Percentiles rank a stretch among this genome's conserved stretches.
These are phyloP conservation scores for Hemiscyllium ocellatum DNA, from an alignment of 2,113 vertebrate species.

Conservation along the genomic window DNA sequence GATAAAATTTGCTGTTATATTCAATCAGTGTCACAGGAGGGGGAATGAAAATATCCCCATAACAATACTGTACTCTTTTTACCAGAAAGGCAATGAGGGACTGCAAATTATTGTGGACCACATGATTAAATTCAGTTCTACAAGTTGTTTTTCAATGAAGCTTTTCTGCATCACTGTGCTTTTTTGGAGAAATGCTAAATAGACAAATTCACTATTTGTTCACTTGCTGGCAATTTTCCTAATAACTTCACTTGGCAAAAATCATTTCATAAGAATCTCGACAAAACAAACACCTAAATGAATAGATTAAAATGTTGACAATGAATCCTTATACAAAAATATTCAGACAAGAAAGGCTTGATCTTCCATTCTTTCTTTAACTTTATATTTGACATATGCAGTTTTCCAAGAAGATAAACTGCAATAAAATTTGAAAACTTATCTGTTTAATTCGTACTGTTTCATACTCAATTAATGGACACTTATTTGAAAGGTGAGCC, in stretches of 20 bases:
- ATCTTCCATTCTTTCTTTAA: neutral
- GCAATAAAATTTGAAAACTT: neutral
- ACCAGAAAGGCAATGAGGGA: neutral
- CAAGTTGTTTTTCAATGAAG: neutral
- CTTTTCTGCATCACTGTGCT: neutral
- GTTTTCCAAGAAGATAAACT: neutral
- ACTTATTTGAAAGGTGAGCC: neutral
- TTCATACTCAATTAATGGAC: neutral
- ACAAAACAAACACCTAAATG: neutral
- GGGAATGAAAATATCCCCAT: neutral
- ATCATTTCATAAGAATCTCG: neutral
- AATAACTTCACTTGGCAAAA: neutral
- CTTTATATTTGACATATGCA: neutral
- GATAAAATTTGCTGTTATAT: constrained; percentile 21
- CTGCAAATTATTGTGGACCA: constrained; percentile 1
- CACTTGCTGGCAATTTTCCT: neutral
- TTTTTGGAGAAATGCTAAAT: neutral
- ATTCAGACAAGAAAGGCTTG: neutral
- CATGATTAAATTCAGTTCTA: neutral
- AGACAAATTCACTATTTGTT: neutral
- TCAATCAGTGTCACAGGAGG: neutral
- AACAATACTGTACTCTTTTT: neutral
- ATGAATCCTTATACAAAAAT: neutral
- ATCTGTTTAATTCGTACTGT: neutral
- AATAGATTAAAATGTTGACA: neutral